These are phyloP conservation scores for Sylvilagus bachmani DNA, from an alignment of 2,113 vertebrate species.

Conservation along the genomic window DNA sequence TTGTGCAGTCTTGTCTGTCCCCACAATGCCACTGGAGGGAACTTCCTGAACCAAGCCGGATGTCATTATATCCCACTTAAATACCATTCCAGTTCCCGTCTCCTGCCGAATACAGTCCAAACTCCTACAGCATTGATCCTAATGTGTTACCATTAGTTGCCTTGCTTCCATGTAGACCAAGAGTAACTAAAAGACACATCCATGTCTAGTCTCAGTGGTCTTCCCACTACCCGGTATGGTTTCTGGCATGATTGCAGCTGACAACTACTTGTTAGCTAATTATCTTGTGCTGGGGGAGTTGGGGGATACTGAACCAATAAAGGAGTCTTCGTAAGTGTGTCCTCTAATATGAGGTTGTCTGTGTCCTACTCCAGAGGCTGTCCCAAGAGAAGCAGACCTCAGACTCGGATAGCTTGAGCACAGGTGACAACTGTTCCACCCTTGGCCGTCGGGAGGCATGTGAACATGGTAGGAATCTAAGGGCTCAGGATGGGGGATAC, in stretches of 20 bases:
- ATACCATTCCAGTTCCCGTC: background rate
- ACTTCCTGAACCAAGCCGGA: background rate
- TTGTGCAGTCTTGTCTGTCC: background rate
- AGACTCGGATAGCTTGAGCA: conserved; percentile 92
- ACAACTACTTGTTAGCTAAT: background rate
- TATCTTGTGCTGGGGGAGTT: no score
- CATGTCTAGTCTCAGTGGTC: background rate
- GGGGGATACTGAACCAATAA: rapidly evolving
- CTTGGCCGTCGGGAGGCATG: conserved; percentile 86
- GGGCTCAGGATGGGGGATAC: background rate
- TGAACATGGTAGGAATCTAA: conserved; percentile 90
- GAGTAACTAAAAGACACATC: background rate
- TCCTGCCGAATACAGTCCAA: background rate
- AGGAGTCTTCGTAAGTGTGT: background rate
- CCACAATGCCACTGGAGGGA: background rate
- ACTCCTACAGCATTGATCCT: background rate
- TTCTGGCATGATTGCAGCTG: background rate
- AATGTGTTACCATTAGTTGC: background rate
- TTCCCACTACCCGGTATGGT: background rate
- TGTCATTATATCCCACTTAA: background rate
- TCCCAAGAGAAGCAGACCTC: conserved; percentile 95
- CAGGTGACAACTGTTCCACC: conserved; percentile 87
- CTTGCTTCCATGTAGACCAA: background rate
- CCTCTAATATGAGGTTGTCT: background rate
- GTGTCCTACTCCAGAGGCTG: conserved; percentile 89